Base-by-base conservation (phyloP, 2,888 invertebrate genomes). In the Acrobasis consociella region DNA sequence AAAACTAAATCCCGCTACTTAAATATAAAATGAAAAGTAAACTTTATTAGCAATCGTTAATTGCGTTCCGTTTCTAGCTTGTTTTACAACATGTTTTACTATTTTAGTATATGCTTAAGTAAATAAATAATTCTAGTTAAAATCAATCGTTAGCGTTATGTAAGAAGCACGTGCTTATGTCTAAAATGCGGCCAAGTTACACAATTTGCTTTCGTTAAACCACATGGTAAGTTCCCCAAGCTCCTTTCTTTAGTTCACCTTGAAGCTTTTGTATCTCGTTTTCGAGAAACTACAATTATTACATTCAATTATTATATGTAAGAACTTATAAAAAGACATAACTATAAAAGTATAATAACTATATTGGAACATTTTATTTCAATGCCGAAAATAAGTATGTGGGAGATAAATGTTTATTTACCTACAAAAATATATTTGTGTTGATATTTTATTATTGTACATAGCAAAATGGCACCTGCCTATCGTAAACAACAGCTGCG, bases 121-220 rank as follows among this genome's bases (percentile, higher is more conserved):
- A 0, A 46, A 46, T 46, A n/a, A 7, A 56, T 56, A 39, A 31
- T 38, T 55, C 55, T 55, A 39, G 22, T 56, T 56, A 46, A 56
- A 46, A 42, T 56, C 42, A 22, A 56, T 42, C 8, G 42, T 31
- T 9, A 58, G 31, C 11, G 49, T 59, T 49, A 59, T 50, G 50
- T 59, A 49, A 59, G 15, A 59, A n/a, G 3, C 49, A 49, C 50
- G 49, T 50, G 52, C 56, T 69, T 67, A 66, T 62, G 52, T n/a
- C 64, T 64, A 56, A 60, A 72, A 70, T 72, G 71, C 69, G 72
- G 70, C 66, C 72, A 71, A 55, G 51, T 75, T 73, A 66, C 55
- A 67, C 63, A 73, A 72, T 17, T 39, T 58, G 60, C 64, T 67
- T 67, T 67, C 62, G 37, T 65, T 64, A 50, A 51, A 63, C n/a